Base-by-base conservation (phyloP, 2,797 vertebrate genomes). In the Nothura maculosa region DNA sequence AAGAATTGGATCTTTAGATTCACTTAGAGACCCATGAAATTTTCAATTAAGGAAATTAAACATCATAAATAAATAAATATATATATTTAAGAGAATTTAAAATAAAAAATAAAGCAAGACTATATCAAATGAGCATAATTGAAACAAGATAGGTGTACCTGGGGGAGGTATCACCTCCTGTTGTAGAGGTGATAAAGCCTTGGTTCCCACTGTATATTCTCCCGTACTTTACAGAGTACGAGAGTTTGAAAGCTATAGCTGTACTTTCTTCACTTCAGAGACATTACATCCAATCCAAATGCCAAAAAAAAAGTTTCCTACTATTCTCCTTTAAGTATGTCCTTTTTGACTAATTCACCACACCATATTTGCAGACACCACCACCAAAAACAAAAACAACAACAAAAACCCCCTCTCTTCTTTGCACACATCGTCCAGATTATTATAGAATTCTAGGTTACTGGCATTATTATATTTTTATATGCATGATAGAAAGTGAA, bases 31-130 rank as follows among this genome's bases (percentile, higher is more conserved):
- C 5, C 4, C 1, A 3, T 16, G 7, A 64, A 68, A 63, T 7
- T 48, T 84, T 55, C 34, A 84, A 62, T 63, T 77, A 78, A 60
- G 24, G 68, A 25, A 80, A 89, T 50, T 87, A 66, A 81, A 2
- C 19, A 52, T 7, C n/a, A 64, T 42, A 21, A 62, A 62, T 54
- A 45, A 9, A 45, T 19, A 45, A 9, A 45, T 45, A 45, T 21
- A 20, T 20, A 21, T 45, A 20, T 20, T n/a, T 40, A 40, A 27
- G 28, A 28, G 9, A 38, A n/a, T 27, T 43, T 19, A 10, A 22
- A 81, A 78, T 4, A 19, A 11, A 17, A 81, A 72, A 86, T 2
- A 86, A 88, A 72, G 24, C 22, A 50, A n/a, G 36, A 62, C 25
- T 32, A 55, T 34, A 64, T 34, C 27, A 54, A 55, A 54, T 14